phyloP scores from a whole-genome alignment of 2,113 vertebrate genomes.

The Bufo bufo region DNA sequence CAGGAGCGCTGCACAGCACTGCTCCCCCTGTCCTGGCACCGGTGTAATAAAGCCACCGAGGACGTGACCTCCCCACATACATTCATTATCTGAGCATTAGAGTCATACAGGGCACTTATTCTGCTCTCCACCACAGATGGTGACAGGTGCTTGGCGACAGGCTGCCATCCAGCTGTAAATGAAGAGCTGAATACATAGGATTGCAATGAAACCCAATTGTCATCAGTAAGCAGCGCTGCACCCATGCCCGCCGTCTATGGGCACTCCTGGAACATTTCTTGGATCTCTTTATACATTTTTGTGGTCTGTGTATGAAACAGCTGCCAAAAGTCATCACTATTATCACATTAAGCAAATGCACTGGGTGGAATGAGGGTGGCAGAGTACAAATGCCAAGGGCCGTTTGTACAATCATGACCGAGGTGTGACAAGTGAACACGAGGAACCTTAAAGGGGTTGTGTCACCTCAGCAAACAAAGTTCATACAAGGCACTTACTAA shows the following conservation, averaged over 20 bases:
- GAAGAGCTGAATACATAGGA: not conserved
- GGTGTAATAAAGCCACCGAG: too few relatives aligned
- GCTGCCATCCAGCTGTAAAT: not conserved
- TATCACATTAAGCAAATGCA: not conserved
- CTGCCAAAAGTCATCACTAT: not conserved
- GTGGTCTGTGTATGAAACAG: not conserved
- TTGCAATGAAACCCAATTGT: not conserved
- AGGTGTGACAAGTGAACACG: too few relatives aligned
- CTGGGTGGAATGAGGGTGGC: not conserved
- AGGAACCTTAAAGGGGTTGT: too few relatives aligned
- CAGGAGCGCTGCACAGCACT: too few relatives aligned
- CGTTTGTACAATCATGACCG: not conserved
- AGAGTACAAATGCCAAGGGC: not conserved
- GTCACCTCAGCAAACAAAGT: too few relatives aligned
- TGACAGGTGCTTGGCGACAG: not conserved
- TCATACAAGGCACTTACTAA: too few relatives aligned
- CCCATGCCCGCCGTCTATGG: not conserved
- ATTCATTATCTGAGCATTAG: too few relatives aligned
- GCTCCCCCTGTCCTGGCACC: too few relatives aligned
- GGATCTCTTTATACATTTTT: not conserved
- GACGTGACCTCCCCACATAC: too few relatives aligned
- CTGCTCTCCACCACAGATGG: not conserved
- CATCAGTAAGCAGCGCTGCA: not conserved
- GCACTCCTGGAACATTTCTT: not conserved
- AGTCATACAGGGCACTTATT: too few relatives aligned